Evolutionary conservation across 1,140 invertebrate genomes (phyloP).

Genomic region (Micrasema longulum): DNA sequence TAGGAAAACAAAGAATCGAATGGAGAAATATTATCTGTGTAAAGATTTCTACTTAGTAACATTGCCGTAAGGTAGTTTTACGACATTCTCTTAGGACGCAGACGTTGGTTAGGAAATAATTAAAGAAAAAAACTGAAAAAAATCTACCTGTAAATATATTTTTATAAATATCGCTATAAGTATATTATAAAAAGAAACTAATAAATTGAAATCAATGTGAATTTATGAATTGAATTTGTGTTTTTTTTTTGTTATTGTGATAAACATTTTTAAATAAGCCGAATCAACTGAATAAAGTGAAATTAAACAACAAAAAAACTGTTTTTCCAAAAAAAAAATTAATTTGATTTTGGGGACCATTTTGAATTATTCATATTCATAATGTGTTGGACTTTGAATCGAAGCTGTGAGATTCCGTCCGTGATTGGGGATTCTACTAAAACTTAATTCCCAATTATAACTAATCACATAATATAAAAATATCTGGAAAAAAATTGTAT

Average conservation of each 20-base stretch:
- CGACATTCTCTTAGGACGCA: neutral
- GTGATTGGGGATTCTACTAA: no score
- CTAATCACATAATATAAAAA: no score
- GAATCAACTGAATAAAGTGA: neutral
- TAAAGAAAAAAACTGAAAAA: constrained; percentile 33
- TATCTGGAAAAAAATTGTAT: no score
- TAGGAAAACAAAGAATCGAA: constrained; percentile 39
- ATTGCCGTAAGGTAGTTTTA: constrained; percentile 12
- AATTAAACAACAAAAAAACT: no score
- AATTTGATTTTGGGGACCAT: neutral
- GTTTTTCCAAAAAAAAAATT: neutral
- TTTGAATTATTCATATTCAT: neutral
- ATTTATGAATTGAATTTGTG: constrained; percentile 42
- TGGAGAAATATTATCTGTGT: neutral
- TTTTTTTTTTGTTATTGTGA: neutral
- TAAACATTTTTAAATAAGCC: neutral
- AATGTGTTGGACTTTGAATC: no score
- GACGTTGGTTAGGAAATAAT: constrained; percentile 19
- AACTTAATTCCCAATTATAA: no score
- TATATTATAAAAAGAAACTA: constrained; percentile 51
- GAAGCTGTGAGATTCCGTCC: no score
- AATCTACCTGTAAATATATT: constrained; percentile 53
- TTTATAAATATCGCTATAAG: constrained; percentile 54
- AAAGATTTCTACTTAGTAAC: neutral
- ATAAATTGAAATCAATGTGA: constrained; percentile 53